Evolutionary conservation across 2,797 vertebrate species (phyloP), one percentile per base, ranked within the genome.

Genomic region (Lithobates pipiens): DNA sequence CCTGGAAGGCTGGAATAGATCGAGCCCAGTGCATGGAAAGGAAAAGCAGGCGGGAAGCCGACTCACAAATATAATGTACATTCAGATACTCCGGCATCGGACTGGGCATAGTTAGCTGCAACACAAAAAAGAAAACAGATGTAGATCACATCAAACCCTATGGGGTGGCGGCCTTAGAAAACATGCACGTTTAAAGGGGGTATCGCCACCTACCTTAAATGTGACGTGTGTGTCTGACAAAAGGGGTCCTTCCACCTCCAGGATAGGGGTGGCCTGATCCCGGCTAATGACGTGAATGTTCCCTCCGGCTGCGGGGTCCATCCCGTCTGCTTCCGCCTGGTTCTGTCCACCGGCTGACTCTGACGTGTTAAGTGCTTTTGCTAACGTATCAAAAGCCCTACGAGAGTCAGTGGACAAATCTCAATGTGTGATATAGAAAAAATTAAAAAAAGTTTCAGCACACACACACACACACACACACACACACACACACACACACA

Each of bases 21-120:
- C 98, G 95, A 3, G 98, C 98, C 98, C 98, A 99, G 93, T 99
- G 98, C 98, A 99, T 99, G 87, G 98, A 99, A 63, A 99, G 97
- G 91, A 99, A 99, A 81, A 99, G 97, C 70, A 99, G 95, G 54
- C 98, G 96, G 71, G 98, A 99, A 0, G 98, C 98, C 9, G 98
- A 99, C 92, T 99, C 98, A 71, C 98, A 99, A 93, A 99, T 99
- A 93, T 99, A 99, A 91, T 99, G 98, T 42, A 99, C 97, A 63
- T 99, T 99, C 90, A 99, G 96, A 92, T 97, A 99, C 90, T 99
- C 98, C 0, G 98, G 98, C 96, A 99, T 98, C 2, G 98, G 98
- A 88, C 96, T 99, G 85, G 98, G 98, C 98, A 97, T 97, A 0
- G 96, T 97, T 85, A 97, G 91, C 96, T 97, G 90, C 89, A 44